These are phyloP conservation scores for Rhinichthys osculus DNA, from an alignment of 2,797 vertebrate genomes.

Conservation along the genomic window DNA sequence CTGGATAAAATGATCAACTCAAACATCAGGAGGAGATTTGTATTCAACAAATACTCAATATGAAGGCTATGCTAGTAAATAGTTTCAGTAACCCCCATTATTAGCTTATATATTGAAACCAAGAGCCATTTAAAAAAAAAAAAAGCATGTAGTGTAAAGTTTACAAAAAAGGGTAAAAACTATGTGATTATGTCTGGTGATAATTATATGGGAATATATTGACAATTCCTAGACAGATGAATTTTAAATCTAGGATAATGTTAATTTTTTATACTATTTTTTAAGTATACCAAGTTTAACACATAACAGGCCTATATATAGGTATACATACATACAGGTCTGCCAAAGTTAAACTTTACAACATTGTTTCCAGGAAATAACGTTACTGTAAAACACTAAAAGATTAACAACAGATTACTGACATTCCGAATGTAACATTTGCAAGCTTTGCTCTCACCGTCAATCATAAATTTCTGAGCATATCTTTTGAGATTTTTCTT, in stretches of 20 bases:
- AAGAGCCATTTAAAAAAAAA: background rate
- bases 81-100: background rate
- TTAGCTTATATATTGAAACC: background rate
- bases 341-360: background rate
- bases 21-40: background rate
- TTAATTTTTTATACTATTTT: no score
- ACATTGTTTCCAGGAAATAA: background rate
- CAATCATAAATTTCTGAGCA: slow-evolving; percentile 87
- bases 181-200: background rate
- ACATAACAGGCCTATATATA: no score
- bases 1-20: background rate
- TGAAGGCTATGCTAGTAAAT: background rate
- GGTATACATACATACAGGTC: background rate
- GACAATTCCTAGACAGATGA: background rate
- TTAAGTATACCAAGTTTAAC: no score
- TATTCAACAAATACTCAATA: background rate
- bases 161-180: background rate
- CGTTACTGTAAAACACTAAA: background rate
- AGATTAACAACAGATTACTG: background rate
- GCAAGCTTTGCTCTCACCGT: slow-evolving; percentile 71
- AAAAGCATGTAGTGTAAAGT: background rate
- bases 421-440: background rate
- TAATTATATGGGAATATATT: background rate
- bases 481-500: slow-evolving; percentile 90
- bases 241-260: background rate